phyloP scores from a whole-genome alignment of 2,797 vertebrate genomes.

The Sebastes taczanowskii region DNA sequence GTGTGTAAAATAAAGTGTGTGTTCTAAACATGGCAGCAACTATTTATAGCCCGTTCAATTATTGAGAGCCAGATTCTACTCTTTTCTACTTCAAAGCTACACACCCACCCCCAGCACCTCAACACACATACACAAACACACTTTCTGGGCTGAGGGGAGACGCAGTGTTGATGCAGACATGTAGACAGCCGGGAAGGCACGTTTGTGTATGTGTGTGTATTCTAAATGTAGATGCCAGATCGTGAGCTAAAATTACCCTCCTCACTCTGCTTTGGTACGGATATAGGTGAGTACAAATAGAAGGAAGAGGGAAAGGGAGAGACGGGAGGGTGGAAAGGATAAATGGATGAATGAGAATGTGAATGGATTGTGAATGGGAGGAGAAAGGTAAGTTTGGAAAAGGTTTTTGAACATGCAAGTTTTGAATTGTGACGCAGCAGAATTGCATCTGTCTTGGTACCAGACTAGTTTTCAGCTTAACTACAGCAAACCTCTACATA shows the following conservation, averaged over 20 bases:
- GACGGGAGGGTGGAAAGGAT: not conserved
- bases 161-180: slow-evolving; percentile 1
- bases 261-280: slow-evolving; percentile 5
- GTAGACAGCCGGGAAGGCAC: not conserved
- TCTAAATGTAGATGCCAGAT: slow-evolving; percentile 37
- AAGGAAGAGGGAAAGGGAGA: not conserved
- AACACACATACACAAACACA: not conserved
- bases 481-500: slow-evolving; percentile 9
- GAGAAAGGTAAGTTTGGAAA: not conserved
- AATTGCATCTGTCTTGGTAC: not conserved
- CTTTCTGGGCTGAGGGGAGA: not conserved
- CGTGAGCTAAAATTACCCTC: slow-evolving; percentile 27
- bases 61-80: slow-evolving; percentile 46
- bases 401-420: not conserved
- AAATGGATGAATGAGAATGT: not conserved
- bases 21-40: slow-evolving; percentile 46
- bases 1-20: slow-evolving; percentile 47
- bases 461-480: not conserved
- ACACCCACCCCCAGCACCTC: not conserved
- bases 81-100: slow-evolving; percentile 46
- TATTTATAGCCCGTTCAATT: slow-evolving; percentile 62
- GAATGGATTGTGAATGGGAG: not conserved
- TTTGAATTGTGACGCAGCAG: not conserved
- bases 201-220: not conserved
- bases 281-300: not conserved